Evolutionary conservation across 2,113 vertebrate species (phyloP), one percentile per base, ranked within the genome.

Genomic region (Donacobius atricapilla): DNA sequence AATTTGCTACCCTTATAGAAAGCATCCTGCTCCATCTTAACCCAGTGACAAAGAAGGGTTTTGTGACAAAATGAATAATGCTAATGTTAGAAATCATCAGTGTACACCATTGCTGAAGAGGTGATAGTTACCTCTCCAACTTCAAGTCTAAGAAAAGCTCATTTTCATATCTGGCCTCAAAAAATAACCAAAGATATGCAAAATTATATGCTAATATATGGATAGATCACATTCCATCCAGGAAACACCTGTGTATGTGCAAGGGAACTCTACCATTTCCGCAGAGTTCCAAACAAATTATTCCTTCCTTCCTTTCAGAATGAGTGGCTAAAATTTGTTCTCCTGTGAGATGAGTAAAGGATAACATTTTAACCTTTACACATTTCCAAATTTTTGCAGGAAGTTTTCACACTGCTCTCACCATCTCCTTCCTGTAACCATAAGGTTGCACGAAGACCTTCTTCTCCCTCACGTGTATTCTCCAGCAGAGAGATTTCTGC

Each of bases 221-320:
- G 51, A 40, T 71, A 70, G 7, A 33, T 21, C 0, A 0, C 27
- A 85, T 23, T 83, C 35, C 31, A 31, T 17, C 15, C 94, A 93
- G 93, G 95, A 96, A 96, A 78, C 92, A 94, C 66, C 87, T 96
- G 92, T 5, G 18, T 44, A 89, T 13, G 1, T 17, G 48, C 27
- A 83, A 80, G 35, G 86, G 68, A 95, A 94, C 71, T 70, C 71
- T 9, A 86, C 15, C 70, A 60, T 81, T 95, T 96, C 90, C 85
- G 0, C 28, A 20, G n/a, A 30, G 16, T 81, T 75, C 71, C 56
- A 88, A 80, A 75, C 83, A 86, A 64, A 84, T 88, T 70, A 88
- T 78, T 93, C 60, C 75, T 96, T 96, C 93, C 96, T 96, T 97
- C 94, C 90, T 93, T 90, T 56, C 53, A 35, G 15, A 56, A 27